phyloP scores from a whole-genome alignment of 2,888 invertebrate genomes.

The Leptodirus hochenwartii region DNA sequence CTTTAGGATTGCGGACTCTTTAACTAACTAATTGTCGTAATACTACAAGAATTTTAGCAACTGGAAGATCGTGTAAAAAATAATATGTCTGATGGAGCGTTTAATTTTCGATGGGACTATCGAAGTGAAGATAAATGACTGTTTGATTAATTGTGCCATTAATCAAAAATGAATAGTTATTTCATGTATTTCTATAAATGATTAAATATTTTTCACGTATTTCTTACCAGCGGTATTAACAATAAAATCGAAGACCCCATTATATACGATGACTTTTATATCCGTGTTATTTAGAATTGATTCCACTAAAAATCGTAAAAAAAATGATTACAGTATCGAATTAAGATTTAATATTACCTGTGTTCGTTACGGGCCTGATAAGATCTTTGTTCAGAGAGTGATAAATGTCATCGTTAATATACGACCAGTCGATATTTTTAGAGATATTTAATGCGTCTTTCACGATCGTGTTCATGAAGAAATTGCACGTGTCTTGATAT shows the following conservation, averaged over 20 bases:
- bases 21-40: no score
- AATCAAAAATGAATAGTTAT: no score
- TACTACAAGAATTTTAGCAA: no score
- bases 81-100: no score
- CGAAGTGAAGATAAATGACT: no score
- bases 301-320: constrained; percentile 17
- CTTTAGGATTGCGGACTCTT: no score
- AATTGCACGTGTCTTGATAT: constrained; percentile 18
- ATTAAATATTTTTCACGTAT: neutral
- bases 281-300: constrained; percentile 17
- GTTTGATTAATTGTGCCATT: no score
- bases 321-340: neutral
- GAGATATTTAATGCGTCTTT: constrained; percentile 46
- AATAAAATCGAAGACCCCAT: constrained; percentile 20
- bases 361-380: constrained; percentile 52
- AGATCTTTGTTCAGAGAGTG: constrained; percentile 41
- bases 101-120: no score
- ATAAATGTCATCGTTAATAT: constrained; percentile 41
- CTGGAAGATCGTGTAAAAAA: no score
- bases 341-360: constrained; percentile 13
- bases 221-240: constrained; percentile 19
- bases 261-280: constrained; percentile 20
- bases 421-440: constrained; percentile 43
- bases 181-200: no score
- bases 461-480: constrained; percentile 55